Conservation (phyloP, 2,888 invertebrate species). For the Limnephilus auricula region DNA sequence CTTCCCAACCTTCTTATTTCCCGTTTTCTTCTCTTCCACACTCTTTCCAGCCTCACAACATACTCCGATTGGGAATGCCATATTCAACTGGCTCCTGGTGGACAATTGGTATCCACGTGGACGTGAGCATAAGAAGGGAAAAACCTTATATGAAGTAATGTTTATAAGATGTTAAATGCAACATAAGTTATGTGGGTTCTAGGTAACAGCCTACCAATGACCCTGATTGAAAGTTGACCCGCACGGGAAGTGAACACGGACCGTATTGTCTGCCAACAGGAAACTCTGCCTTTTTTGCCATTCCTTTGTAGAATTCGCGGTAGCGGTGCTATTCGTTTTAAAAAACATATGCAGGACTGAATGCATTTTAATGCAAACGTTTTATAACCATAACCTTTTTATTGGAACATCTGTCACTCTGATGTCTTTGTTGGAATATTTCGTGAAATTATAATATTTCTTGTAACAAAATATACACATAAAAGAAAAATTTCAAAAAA, state of each 20-base stretch:
- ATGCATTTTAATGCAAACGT: not conserved
- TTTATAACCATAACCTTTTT: not conserved
- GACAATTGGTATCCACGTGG: too few species aligned
- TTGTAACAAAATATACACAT: not conserved
- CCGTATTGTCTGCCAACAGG: not conserved
- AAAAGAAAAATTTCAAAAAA: too few species aligned
- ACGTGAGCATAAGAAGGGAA: too few species aligned
- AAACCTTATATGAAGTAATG: not conserved
- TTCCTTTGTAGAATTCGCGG: not conserved
- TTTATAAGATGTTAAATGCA: not conserved
- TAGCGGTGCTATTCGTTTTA: not conserved
- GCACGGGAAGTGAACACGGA: not conserved
- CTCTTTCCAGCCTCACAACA: too few species aligned
- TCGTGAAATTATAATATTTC: not conserved
- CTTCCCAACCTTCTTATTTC: too few species aligned
- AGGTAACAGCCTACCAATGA: not conserved
- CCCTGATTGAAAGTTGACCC: not conserved
- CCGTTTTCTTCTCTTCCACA: too few species aligned
- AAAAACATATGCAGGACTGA: not conserved
- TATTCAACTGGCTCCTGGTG: too few species aligned
- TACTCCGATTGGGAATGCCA: too few species aligned
- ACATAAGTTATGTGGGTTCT: not conserved
- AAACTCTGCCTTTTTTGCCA: not conserved
- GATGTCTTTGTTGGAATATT: not conserved
- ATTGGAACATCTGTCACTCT: not conserved